Evolutionary conservation across 2,888 invertebrate genomes (phyloP), one percentile per base, ranked within the genome.

Genomic region (Tiliacea citrago): DNA sequence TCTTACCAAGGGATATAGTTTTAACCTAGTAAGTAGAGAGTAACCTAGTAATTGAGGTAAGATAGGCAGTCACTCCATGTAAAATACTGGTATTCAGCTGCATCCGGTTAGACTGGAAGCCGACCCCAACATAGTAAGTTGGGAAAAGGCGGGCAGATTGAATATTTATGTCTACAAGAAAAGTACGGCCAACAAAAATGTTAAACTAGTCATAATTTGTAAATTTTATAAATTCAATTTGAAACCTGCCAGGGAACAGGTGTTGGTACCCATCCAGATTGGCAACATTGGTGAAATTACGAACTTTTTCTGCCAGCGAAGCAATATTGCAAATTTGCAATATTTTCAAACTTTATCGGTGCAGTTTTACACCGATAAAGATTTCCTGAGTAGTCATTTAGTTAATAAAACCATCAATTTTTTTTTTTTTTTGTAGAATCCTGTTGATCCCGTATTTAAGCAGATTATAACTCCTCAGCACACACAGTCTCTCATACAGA

Each of bases 321-420:
- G 66, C 81, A 81, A 76, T 71, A 57, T 57, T 72, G 24, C n/a
- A 68, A 60, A 49, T 49, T 67, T 61, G 42, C 55, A 49, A 39
- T 66, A 49, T 42, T 55, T 7, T 18, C n/a, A 18, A 72, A 58
- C 71, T 57, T 71, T 35, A 62, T 51, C 29, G 35, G 6, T 18
- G 1, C 8, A 51, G 24, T 66, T 61, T 60, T n/a, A 47, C 45
- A 60, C 16, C 13, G 35, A 18, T 21, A 45, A 55, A 35, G 0
- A 16, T 12, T 42, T 42, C 42, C 42, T 24, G 35, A 21, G 9
- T n/a, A 18, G 13, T 1, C 55, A 24, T 29, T 70, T 9, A 47
- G 21, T 21, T 53, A 13, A 24, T 39, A 61, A n/a, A 12, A 35
- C n/a, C 21, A 18, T 29, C 24, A 24, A 21, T 9, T 49, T 21